Evolutionary conservation across 2,113 vertebrate species (phyloP), one percentile per base, ranked within the genome.

Genomic region (Erythrocercus mccallii): DNA sequence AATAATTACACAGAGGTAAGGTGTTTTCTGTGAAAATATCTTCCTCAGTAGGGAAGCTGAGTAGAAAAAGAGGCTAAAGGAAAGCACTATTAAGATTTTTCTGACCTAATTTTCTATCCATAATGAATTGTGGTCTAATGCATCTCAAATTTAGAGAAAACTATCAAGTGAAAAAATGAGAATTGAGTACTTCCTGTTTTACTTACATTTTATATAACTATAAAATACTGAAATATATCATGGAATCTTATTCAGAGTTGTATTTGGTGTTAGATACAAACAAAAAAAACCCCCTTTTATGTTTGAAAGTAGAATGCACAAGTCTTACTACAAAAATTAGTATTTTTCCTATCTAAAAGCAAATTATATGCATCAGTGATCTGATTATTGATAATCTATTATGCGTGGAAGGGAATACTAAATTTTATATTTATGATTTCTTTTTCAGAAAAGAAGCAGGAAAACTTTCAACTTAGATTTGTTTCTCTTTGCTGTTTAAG

Each of bases 361-460:
- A 12, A 12, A 37, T 25, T 44, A 40, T 15, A 37, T 80, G 3
- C 37, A 15, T 66, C 24, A 40, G 9, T 53, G 12, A 31, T 53
- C 6, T 61, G 28, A 20, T 40, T 56, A 42, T 35, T 73, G 11
- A 45, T 19, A 5, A 44, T 40, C 13, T 64, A 6, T 6, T 44
- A 1, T 20, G 7, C 45, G 8, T 40, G 54, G 61, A 76, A 71
- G 17, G 3, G 44, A 74, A 78, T 28, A 31, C 2, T 53, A 22
- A 57, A 57, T 71, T 84, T 70, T 24, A 24, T 22, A 31, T 56
- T 57, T 38, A 33, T 11, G 23, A 22, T 8, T n/a, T 42, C n/a
- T 28, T 50, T 35, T 56, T 24, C 17, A 27, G 2, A 2, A 35
- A 27, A 60, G 5, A 58, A n/a, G 2, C 0, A 0, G 15, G 2